Base-by-base conservation (phyloP, 2,113 vertebrate species). In the Nannobrachium achirus region DNA sequence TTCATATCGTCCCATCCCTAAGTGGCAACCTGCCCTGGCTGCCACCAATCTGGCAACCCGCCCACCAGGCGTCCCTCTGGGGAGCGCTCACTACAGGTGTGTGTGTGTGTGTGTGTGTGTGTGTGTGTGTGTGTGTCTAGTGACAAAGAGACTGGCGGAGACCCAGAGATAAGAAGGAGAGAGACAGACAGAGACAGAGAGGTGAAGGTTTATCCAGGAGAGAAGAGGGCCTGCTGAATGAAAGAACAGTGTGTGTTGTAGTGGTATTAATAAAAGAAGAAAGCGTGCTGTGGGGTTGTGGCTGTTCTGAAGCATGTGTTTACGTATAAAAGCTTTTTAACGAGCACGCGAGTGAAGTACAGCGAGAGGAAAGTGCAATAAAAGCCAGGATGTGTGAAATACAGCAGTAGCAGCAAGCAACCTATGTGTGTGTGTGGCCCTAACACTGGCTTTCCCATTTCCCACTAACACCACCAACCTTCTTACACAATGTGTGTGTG, bases 311-410 rank as follows among this genome's bases (percentile, higher is more conserved):
- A 9, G 59, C 82, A 81, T 58, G 76, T 87, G 81, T 85, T 88
- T 86, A 82, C 81, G 78, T 77, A 13, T 51, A 78, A 56, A 82
- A 71, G 25, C 16, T 10, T 62, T 81, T 89, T 86, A 82, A 88
- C 75, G 45, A 77, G 85, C 73, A 49, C 70, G 69, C 64, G 61
- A 80, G 75, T 68, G 71, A 76, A 74, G 63, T 67, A 67, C 50
- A 51, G 78, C 9, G 73, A 79, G 69, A 80, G 79, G 71, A 85
- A 85, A 84, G 61, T 63, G 58, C 52, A 71, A 83, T 85, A 85
- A 89, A 87, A 81, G 39, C 45, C 81, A 85, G 78, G 73, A 83
- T 72, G 80, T 82, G 80, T 82, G 78, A 85, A 85, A 56, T n/a
- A n/a, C 50, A 87, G 77, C 80, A 78, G 84, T 71, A 80, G 81